Percentiles rank a stretch among this genome's conserved stretches.
These are phyloP conservation scores for Amphiura filiformis DNA, from an alignment of 35 echinoderm and acorn worm species.

Conservation along the genomic window DNA sequence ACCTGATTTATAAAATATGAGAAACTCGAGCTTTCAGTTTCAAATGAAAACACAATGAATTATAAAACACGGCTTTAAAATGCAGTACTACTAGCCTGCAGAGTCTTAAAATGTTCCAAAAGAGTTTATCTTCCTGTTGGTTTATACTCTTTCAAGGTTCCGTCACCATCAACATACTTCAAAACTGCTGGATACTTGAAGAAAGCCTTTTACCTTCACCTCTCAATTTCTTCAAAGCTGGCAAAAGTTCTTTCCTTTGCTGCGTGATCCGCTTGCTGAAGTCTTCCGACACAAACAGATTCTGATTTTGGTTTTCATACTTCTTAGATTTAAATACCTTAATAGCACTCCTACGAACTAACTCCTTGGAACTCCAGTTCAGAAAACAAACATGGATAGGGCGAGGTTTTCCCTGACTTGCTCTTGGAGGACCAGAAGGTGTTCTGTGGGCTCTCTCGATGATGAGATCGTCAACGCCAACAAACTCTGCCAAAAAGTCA, in stretches of 20 bases:
- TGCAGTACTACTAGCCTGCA: too few species aligned
- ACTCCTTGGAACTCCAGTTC: not conserved
- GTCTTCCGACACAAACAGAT: not conserved
- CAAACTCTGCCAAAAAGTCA: not conserved
- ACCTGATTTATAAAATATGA: too few species aligned
- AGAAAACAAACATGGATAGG: not conserved
- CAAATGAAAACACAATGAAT: too few species aligned
- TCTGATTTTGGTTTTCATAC: too few species aligned
- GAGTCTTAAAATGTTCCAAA: too few species aligned
- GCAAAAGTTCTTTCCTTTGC: not conserved
- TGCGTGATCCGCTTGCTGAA: not conserved
- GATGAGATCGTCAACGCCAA: not conserved
- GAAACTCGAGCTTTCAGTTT: too few species aligned
- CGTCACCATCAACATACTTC: too few species aligned
- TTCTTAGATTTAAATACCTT: not conserved
- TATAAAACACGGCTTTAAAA: too few species aligned
- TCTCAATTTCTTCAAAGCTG: not conserved
- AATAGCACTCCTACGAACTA: not conserved
- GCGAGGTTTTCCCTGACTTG: not conserved
- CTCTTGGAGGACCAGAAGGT: not conserved
- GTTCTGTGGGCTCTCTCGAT: not conserved
- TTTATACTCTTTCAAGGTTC: too few species aligned
- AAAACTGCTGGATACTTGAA: too few species aligned
- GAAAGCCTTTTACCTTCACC: not conserved
- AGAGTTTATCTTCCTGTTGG: too few species aligned